Percentiles rank a stretch among this genome's conserved stretches.
Evolutionary conservation across 1,140 invertebrate genomes (phyloP).

Genomic region (Phymorhynchus buccinoides): DNA sequence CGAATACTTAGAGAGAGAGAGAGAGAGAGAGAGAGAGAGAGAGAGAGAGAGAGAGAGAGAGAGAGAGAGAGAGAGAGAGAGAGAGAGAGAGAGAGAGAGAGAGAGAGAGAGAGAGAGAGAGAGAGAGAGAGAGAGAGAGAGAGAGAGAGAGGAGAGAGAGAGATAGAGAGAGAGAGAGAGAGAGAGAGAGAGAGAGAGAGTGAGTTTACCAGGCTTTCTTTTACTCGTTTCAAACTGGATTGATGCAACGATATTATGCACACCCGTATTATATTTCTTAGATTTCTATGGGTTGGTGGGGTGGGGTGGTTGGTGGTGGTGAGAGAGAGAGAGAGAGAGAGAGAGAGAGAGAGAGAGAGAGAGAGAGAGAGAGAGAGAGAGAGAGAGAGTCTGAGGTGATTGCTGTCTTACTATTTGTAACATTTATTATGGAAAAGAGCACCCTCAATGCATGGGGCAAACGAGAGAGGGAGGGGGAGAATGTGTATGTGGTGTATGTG

Average conservation of each 20-base stretch:
- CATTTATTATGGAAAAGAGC: constrained; percentile 30
- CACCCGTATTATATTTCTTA: too few relatives aligned
- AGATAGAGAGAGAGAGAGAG: neutral
- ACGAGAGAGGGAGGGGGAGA: neutral
- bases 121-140: constrained; percentile 4
- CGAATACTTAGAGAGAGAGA: constrained; percentile 15
- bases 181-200: neutral
- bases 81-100: constrained; percentile 38
- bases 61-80: constrained; percentile 39
- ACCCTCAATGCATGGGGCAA: neutral
- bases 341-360: constrained; percentile 33
- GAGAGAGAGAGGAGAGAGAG: neutral
- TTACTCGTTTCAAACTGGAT: neutral
- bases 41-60: constrained; percentile 40
- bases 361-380: constrained; percentile 44
- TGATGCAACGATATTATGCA: too few relatives aligned
- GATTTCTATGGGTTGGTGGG: too few relatives aligned
- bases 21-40: constrained; percentile 39
- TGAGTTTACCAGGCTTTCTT: neutral
- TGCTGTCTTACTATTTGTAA: too few relatives aligned
- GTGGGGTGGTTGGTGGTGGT: too few relatives aligned
- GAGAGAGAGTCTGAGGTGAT: constrained; percentile 42
- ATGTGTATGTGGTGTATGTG: too few relatives aligned
- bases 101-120: constrained; percentile 40
- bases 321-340: constrained; percentile 41